Base-by-base conservation (phyloP, 2,888 invertebrate species). In the Rhamphomyia laevipes region DNA sequence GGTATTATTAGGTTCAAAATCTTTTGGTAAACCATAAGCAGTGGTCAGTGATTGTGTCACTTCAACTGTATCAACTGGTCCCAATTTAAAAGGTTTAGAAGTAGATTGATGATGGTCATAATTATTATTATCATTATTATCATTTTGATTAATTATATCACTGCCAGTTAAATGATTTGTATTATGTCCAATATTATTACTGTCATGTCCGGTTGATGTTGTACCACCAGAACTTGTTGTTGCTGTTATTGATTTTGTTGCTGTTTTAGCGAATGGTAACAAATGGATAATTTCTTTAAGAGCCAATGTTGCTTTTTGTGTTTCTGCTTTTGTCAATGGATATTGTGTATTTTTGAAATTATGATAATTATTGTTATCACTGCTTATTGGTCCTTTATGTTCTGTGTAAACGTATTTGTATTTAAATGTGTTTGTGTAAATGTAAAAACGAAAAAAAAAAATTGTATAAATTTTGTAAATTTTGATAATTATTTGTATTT, bases 41-140 rank as follows among this genome's bases (percentile, higher is more conserved):
- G 71, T 67, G 1, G 68, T 67, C 48, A 70, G 63, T 23, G 68
- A 63, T 51, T 69, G 64, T 3, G 65, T 64, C 48, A 69, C 70
- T 5, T 68, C 65, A 5, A 68, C 49, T 0, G 68, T 64, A 41
- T 67, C 64, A 45, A 70, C 48, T 40, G 61, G 62, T 31, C 67
- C 63, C 47, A 27, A 27, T 27, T 27, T 27, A 27, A 27, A 27
- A 7, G 23, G 23, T 27, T 27, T 27, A 7, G 5, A 7, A n/a
- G n/a, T n/a, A 27, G 23, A 7, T 27, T 27, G 7, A 27, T 27
- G 23, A 27, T 27, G 6, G 9, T 27, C 4, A 27, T 27, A 7
- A 27, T 27, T 27, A 6, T 27, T 27, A 27, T 27, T 27, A 27
- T 27, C 23, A 27, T 27, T 27, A 21, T 4, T 21, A 4, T 21